Conservation (phyloP, 2,888 invertebrate genomes). For the Meiosimyza decipiens region DNA sequence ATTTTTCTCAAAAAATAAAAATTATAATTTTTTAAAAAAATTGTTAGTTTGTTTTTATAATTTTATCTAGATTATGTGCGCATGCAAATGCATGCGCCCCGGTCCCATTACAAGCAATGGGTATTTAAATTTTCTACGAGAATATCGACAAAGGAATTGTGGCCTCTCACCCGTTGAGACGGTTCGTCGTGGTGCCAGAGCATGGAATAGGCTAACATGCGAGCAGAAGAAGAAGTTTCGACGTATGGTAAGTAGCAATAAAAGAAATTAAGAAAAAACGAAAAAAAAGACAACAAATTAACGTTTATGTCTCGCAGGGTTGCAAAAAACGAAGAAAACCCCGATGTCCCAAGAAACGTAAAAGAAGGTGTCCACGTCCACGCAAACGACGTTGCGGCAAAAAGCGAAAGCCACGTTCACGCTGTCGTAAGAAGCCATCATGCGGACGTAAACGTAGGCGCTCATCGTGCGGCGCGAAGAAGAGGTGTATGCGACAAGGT, state of each 20-base stretch:
- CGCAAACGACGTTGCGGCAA: not conserved
- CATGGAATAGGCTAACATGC: slow-evolving; percentile 37
- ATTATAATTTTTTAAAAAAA: not conserved
- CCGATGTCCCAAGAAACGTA: slow-evolving; percentile 11
- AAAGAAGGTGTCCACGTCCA: not conserved
- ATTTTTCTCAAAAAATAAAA: not conserved
- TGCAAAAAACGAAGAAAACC: slow-evolving; percentile 22
- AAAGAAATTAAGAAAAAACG: not conserved
- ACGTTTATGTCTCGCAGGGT: slow-evolving; percentile 13
- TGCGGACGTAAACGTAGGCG: not conserved
- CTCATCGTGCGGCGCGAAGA: slow-evolving; percentile 2
- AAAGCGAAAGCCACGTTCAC: no score
- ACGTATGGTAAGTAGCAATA: slow-evolving; percentile 28
- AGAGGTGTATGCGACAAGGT: slow-evolving; percentile 41
- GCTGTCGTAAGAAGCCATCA: not conserved
- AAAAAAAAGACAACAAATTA: no score
- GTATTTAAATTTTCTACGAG: slow-evolving; percentile 44
- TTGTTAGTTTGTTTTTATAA: slow-evolving; percentile 18
- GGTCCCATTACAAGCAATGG: slow-evolving; percentile 44
- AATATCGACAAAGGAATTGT: slow-evolving; percentile 37
- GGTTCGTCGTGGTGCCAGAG: slow-evolving; percentile 40
- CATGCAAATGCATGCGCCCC: slow-evolving; percentile 40
- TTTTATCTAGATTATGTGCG: not conserved
- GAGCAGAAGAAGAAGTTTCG: slow-evolving; percentile 36
- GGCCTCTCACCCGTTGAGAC: slow-evolving; percentile 41